A percentile compares a stretch with the other conserved stretches of the same genome.
Conservation (phyloP, 2,888 invertebrate species). For the Melanargia galathea region DNA sequence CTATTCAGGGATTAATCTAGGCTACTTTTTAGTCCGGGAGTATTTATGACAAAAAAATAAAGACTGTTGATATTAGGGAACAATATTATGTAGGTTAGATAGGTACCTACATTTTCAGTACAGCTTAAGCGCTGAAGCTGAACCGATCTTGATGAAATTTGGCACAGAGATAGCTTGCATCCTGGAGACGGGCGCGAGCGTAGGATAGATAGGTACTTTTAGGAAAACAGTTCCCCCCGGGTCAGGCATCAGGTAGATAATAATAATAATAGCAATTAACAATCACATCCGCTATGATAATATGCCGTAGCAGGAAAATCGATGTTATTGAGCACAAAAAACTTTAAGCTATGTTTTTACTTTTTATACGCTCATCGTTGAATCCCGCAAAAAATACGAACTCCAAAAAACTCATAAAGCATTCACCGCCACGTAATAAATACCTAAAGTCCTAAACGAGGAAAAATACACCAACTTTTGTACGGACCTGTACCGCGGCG, state of each 20-base stretch:
- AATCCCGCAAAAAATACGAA: slow-evolving; percentile 1
- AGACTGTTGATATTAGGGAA: too few relatives aligned
- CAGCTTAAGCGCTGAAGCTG: too few relatives aligned
- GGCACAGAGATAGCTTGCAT: too few relatives aligned
- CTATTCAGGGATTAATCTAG: too few relatives aligned
- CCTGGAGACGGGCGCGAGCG: too few relatives aligned
- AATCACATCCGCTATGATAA: neutral
- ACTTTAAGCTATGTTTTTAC: neutral
- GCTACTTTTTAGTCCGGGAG: too few relatives aligned
- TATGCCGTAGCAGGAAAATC: neutral
- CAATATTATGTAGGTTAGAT: too few relatives aligned
- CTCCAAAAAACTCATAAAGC: neutral
- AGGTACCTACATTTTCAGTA: too few relatives aligned
- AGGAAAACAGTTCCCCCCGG: too few relatives aligned
- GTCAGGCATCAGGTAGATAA: neutral
- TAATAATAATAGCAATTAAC: neutral
- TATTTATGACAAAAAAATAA: too few relatives aligned
- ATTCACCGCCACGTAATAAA: neutral
- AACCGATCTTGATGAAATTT: too few relatives aligned
- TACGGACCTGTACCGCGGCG: neutral
- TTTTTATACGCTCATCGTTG: neutral
- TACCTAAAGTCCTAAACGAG: slow-evolving; percentile 9
- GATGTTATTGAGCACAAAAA: neutral
- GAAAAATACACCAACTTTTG: slow-evolving; percentile 4
- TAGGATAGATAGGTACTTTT: too few relatives aligned